Evolutionary conservation across 2,113 vertebrate species (phyloP), one percentile per base, ranked within the genome.

Genomic region (Amphiprion ocellaris): DNA sequence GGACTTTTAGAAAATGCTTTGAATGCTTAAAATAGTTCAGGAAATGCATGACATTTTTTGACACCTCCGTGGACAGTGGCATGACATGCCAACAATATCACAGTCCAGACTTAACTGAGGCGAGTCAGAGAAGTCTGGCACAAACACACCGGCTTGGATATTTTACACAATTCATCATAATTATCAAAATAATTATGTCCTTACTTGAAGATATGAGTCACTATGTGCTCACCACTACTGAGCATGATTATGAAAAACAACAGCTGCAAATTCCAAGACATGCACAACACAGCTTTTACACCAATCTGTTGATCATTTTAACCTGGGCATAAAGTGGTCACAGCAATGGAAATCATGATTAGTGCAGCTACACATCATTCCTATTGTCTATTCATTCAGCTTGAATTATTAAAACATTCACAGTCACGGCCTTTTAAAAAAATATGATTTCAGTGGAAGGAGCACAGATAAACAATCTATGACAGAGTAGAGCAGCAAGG

Each of bases 41-140:
- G 83, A 90, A 90, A 89, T 87, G 30, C 71, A 53, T 44, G 19
- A 53, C 80, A 82, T 90, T 90, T 83, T 82, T 83, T 69, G n/a
- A 90, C 71, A 66, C 65, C 41, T 84, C 56, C 39, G 67, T 41
- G 54, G 68, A 56, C 46, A 53, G 55, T 63, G 37, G 58, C 44
- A 10, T 53, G 61, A 56, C 28, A 74, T 53, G 46, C 55, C 67
- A 79, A 77, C 55, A 70, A 74, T n/a, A 67, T 61, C 69, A 54
- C 56, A 47, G 30, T 73, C 26, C 69, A 54, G 37, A 61, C 50
- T 41, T 24, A 7, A 41, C n/a, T 62, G 68, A 30, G 33, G n/a
- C 50, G 62, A 81, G 30, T 61, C 33, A 53, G 24, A 61, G 70
- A 49, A 79, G 59, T 39, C 74, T 44, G 52, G 71, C 26, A 26